Percentiles rank a stretch among this genome's conserved stretches.
These are phyloP conservation scores for Epizoanthus illoricatus DNA, from an alignment of 92 coral and sea anemone genomes.

Conservation along the genomic window DNA sequence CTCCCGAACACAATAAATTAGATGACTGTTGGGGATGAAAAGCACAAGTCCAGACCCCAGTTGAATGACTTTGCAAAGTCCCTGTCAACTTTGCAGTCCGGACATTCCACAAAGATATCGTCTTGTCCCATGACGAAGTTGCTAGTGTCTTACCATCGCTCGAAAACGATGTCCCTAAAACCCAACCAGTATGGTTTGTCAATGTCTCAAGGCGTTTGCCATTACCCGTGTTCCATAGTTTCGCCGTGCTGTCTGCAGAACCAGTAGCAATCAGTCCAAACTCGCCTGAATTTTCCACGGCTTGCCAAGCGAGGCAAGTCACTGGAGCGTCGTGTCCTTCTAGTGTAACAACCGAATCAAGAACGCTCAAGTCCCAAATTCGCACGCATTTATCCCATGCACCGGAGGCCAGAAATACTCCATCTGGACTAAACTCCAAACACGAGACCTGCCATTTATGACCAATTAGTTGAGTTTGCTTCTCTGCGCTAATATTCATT, in stretches of 20 bases:
- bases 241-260: conserved; percentile 86
- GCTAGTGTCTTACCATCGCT: conserved; percentile 75
- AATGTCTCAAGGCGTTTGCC: conserved; percentile 61
- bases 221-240: conserved; percentile 76
- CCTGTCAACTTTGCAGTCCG: conserved; percentile 68
- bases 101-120: conserved; percentile 67
- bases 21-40: conserved; percentile 66
- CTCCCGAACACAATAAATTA: conserved; percentile 86
- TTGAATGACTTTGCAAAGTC: conserved; percentile 72
- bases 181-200: conserved; percentile 77
- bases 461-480: conserved; percentile 78
- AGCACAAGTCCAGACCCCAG: conserved; percentile 95
- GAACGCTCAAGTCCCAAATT: conserved; percentile 89
- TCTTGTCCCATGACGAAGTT: conserved; percentile 90
- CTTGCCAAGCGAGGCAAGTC: conserved; percentile 79
- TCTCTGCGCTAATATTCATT: conserved; percentile 88
- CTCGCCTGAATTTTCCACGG: conserved; percentile 26
- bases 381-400: conserved; percentile 92
- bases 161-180: conserved; percentile 82
- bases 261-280: conserved; percentile 80
- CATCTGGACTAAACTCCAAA: conserved; percentile 89
- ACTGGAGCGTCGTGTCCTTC: conserved; percentile 84
- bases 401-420: conserved; percentile 84
- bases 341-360: conserved; percentile 73
- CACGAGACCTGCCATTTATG: conserved; percentile 99